phyloP scores from a whole-genome alignment of 2,888 invertebrate species.

The Lacanobia wlatinum region DNA sequence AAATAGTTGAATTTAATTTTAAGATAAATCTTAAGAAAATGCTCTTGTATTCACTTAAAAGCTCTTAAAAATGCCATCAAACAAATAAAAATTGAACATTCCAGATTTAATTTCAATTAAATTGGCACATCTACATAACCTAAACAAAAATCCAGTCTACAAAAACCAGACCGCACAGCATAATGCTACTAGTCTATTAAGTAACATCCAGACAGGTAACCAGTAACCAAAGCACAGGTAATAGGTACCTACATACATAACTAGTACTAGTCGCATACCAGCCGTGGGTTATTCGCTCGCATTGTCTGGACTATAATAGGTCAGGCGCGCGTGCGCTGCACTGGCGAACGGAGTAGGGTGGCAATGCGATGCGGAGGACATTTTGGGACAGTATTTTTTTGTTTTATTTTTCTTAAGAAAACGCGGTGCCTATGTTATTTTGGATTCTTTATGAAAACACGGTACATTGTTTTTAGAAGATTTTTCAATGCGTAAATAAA shows the following conservation, averaged over 20 bases:
- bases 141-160: conserved; percentile 22
- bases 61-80: background rate
- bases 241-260: conserved; percentile 34
- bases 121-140: conserved; percentile 7
- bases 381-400: conserved; percentile 1
- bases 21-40: background rate
- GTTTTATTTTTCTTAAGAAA: no score
- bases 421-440: no score
- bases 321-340: conserved; percentile 75
- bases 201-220: conserved; percentile 45
- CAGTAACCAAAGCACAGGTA: conserved; percentile 19
- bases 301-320: conserved; percentile 85
- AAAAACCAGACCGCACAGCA: conserved; percentile 17
- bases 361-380: conserved; percentile 7
- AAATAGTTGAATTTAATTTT: no score
- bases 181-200: conserved; percentile 55
- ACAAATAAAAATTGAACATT: background rate
- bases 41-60: background rate
- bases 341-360: conserved; percentile 48
- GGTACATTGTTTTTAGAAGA: no score
- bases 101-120: background rate
- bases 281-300: conserved; percentile 85
- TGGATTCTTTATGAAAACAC: no score
- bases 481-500: no score
- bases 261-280: conserved; percentile 71